These are phyloP conservation scores for Hyperopisus bebe DNA, from an alignment of 2,113 vertebrate genomes.

Conservation along the genomic window DNA sequence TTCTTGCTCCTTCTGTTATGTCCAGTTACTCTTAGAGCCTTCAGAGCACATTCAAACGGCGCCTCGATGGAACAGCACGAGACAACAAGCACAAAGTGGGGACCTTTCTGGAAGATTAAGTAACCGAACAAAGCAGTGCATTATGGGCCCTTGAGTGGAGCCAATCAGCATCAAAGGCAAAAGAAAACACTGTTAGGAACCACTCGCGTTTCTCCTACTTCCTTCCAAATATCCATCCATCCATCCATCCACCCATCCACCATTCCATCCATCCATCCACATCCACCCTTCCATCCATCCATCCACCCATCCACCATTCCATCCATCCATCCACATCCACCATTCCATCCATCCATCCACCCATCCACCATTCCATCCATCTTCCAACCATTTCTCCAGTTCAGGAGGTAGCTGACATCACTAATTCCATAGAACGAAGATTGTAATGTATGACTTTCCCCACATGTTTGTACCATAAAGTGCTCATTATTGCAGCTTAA, in stretches of 20 bases:
- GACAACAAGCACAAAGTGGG: background rate
- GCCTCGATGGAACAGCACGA: background rate
- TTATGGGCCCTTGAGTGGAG: conserved; percentile 12
- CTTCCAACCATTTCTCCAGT: background rate
- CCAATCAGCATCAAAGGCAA: conserved; percentile 9
- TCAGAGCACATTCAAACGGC: background rate
- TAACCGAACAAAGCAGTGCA: background rate
- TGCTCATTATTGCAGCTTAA: background rate
- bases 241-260: background rate
- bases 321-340: too few species aligned
- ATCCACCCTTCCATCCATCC: too few species aligned
- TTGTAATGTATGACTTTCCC: background rate
- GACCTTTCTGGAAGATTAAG: background rate
- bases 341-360: too few species aligned
- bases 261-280: too few species aligned
- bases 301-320: too few species aligned
- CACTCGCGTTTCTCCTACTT: background rate
- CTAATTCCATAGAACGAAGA: background rate
- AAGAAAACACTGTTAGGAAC: background rate
- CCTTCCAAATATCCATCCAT: background rate
- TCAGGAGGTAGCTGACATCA: background rate
- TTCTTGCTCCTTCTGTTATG: background rate
- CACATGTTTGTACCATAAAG: background rate
- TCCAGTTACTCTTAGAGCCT: background rate
- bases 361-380: background rate